Evolutionary conservation across 1,140 invertebrate species (phyloP).

Genomic region (Neodiprion virginianus): DNA sequence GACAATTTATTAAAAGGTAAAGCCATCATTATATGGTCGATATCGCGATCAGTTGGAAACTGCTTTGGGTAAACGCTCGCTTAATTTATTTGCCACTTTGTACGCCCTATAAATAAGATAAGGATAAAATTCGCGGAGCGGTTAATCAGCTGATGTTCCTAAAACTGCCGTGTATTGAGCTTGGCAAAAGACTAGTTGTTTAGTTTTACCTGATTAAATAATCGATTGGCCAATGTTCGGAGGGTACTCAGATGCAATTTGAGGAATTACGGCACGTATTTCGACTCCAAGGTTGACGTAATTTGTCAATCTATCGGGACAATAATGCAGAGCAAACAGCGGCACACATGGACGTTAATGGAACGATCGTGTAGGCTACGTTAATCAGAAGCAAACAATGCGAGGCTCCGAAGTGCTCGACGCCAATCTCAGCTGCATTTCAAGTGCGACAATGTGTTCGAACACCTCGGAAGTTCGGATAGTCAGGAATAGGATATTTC

Average conservation of each 20-base stretch:
- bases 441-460: neutral
- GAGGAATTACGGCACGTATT: neutral
- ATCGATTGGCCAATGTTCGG: too few species aligned
- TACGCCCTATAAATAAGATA: too few species aligned
- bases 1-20: too few species aligned
- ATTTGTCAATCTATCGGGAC: neutral
- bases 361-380: neutral
- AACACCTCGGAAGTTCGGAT: neutral
- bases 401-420: neutral
- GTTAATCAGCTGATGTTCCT: too few species aligned
- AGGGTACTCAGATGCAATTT: neutral
- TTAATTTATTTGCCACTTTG: too few species aligned
- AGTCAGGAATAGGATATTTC: neutral
- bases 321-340: neutral
- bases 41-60: too few species aligned
- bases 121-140: too few species aligned
- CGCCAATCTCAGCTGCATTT: neutral
- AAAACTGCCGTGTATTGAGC: too few species aligned
- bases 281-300: neutral
- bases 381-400: slow-evolving; percentile 5
- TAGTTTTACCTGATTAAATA: too few species aligned
- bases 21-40: too few species aligned
- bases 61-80: too few species aligned
- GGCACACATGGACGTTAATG: neutral
- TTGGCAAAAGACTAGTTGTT: too few species aligned